Base-by-base conservation (phyloP, 2,113 vertebrate genomes). In the Corythornis cristatus region DNA sequence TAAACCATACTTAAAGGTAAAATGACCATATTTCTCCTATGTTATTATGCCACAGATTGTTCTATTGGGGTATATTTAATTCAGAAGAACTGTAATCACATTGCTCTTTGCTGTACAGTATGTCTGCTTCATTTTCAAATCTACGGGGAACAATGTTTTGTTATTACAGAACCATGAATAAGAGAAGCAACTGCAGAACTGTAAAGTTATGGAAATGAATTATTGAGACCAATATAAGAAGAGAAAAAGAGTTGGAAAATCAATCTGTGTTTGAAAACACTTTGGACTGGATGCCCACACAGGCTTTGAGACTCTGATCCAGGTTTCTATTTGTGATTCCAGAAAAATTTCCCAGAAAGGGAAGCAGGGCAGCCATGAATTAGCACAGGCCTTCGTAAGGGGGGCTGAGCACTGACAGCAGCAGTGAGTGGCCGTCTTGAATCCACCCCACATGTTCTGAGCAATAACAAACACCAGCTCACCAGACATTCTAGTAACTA, bases 101-200 rank as follows among this genome's bases (percentile, higher is more conserved):
- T 20, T 77, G 72, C 56, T 88, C 60, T 89, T 71, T 65, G 60
- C 61, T 80, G 48, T 11, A 74, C 8, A 85, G 42, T 37, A 51
- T 31, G 29, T 60, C 22, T 43, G 37, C 51, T 89, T 75, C 26
- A 13, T 85, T 91, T 87, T 61, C 79, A 74, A 57, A 43, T 64
- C 64, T 86, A 50, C 3, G 14, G 64, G 70, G 85, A 93, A 23
- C 31, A 83, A 74, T 12, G 33, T 56, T 93, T 92, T 86, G 60
- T 64, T 91, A 91, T 26, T 89, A 75, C 72, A 91, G 89, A 91
- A 56, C 82, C 79, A 75, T 17, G 60, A 84, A 70, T 58, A 88
- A 87, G 5, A 91, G 48, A 16, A 94, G 25, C 57, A 75, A 91
- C 35, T 5, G 37, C 43, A 56, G 45, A 93, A 86, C 72, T 60